These are phyloP conservation scores for Garra rufa DNA, from an alignment of 2,113 vertebrate species.

Conservation along the genomic window DNA sequence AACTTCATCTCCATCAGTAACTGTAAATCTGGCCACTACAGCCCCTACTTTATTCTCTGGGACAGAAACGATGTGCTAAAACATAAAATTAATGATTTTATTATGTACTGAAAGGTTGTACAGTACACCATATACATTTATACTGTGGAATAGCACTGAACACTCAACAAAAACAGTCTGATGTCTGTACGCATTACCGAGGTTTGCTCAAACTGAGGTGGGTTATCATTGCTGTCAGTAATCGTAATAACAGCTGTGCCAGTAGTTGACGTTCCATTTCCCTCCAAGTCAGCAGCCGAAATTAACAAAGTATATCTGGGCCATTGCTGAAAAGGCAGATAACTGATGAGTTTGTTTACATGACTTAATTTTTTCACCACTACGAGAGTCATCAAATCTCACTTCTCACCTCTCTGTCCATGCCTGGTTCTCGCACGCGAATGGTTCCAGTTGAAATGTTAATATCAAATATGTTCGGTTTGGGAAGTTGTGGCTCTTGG, in stretches of 20 bases:
- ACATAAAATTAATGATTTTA: not conserved
- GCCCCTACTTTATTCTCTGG: conserved; percentile 72
- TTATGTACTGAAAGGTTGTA: too few relatives aligned
- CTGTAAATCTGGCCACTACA: conserved; percentile 69
- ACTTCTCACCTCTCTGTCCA: conserved; percentile 80
- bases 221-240: conserved; percentile 77
- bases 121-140: too few relatives aligned
- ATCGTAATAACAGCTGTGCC: conserved; percentile 76
- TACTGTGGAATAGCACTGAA: too few relatives aligned
- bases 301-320: conserved; percentile 76
- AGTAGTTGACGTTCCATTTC: conserved; percentile 54
- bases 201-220: conserved; percentile 73
- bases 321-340: conserved; percentile 67
- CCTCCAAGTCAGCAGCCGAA: conserved; percentile 76
- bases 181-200: conserved; percentile 68
- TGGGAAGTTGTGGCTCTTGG: conserved; percentile 64
- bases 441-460: conserved; percentile 71
- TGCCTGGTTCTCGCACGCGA: conserved; percentile 70
- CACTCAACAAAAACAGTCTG: too few relatives aligned
- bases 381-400: not conserved
- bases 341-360: not conserved
- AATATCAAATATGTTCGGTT: conserved; percentile 75
- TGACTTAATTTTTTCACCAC: not conserved
- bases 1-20: conserved; percentile 78
- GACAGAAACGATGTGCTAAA: conserved; percentile 76